A percentile compares a stretch with the other conserved stretches of the same genome.
phyloP scores from a whole-genome alignment of 2,888 invertebrate species.

The Eupsilia transversa region DNA sequence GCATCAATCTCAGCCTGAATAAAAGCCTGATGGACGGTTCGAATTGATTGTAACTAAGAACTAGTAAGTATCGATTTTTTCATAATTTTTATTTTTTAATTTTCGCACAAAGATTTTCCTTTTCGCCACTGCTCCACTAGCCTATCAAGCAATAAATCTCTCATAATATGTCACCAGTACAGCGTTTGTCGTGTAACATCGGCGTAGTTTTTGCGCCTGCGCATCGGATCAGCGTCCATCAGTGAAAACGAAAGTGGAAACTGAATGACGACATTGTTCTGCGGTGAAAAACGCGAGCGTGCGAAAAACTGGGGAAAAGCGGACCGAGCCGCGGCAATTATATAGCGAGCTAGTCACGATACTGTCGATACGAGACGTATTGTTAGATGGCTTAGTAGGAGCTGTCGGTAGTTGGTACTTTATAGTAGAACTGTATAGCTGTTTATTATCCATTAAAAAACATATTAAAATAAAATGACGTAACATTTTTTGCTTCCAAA shows the following conservation, averaged over 20 bases:
- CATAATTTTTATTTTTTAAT: too few species aligned
- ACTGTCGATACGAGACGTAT: conserved; percentile 27
- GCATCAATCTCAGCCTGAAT: neutral
- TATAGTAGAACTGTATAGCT: neutral
- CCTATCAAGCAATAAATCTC: conserved; percentile 27
- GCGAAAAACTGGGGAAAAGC: conserved; percentile 76
- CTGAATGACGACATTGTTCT: conserved; percentile 87
- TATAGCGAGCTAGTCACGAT: conserved; percentile 53
- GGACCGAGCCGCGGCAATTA: conserved; percentile 57
- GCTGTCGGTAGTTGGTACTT: neutral
- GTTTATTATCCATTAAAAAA: neutral
- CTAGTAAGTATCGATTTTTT: too few species aligned
- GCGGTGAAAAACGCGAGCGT: conserved; percentile 80
- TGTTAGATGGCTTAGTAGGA: neutral
- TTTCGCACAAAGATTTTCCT: too few species aligned
- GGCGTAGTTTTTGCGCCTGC: conserved; percentile 78
- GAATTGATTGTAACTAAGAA: neutral
- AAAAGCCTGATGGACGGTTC: too few species aligned
- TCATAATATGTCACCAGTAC: conserved; percentile 64
- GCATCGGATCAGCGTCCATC: conserved; percentile 75
- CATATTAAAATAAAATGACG: neutral
- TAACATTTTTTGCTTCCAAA: neutral
- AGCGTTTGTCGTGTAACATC: conserved; percentile 53
- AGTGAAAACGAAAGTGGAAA: conserved; percentile 89
- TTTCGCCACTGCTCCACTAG: neutral